Evolutionary conservation across 1,140 invertebrate genomes (phyloP).

Genomic region (Rhyacophila brunnea): DNA sequence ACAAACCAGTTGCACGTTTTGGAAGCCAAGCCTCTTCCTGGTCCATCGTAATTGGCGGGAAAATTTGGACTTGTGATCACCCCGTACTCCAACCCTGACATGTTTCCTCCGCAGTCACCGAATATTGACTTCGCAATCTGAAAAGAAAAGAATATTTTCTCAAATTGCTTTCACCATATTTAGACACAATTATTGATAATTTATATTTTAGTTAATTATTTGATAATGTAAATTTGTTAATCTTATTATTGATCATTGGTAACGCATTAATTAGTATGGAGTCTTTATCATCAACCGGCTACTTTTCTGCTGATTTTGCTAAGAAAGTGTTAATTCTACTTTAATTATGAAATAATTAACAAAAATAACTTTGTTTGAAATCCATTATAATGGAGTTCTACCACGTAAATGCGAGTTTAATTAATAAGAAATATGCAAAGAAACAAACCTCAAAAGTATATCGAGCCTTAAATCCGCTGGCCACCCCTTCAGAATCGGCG

Average conservation of each 20-base stretch:
- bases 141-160: constrained; percentile 58
- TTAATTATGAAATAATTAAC: too few relatives aligned
- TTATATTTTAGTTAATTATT: too few relatives aligned
- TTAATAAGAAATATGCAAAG: too few relatives aligned
- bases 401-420: too few relatives aligned
- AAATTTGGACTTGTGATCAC: constrained; percentile 86
- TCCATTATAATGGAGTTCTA: too few relatives aligned
- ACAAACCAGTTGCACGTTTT: constrained; percentile 92
- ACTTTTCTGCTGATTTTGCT: too few relatives aligned
- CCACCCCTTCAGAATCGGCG: constrained; percentile 79
- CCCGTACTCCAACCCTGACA: constrained; percentile 80
- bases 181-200: not conserved
- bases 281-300: too few relatives aligned
- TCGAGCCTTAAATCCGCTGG: constrained; percentile 85
- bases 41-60: constrained; percentile 81
- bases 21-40: constrained; percentile 69
- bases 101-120: constrained; percentile 89
- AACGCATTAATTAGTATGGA: too few relatives aligned
- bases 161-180: too few relatives aligned
- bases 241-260: too few relatives aligned
- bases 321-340: too few relatives aligned
- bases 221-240: not conserved
- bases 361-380: too few relatives aligned
- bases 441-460: constrained; percentile 78
- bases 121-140: constrained; percentile 82